A percentile compares a stretch with the other conserved stretches of the same genome.
Evolutionary conservation across 2,113 vertebrate species (phyloP).

Genomic region (Coregonus clupeaformis): DNA sequence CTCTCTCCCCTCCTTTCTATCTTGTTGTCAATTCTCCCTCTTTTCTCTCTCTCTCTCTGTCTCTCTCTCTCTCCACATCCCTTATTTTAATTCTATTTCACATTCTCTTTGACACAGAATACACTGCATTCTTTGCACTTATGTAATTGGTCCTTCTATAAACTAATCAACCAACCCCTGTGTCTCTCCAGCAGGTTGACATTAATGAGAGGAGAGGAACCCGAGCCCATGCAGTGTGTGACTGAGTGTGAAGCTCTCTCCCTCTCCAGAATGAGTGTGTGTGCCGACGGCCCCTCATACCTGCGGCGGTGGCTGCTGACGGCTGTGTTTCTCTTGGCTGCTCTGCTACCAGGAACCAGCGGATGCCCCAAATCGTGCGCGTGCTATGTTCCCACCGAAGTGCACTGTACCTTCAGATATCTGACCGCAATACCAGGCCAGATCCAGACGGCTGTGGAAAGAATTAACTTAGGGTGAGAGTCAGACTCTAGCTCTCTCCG

Average conservation of each 20-base stretch:
- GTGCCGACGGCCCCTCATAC: conserved; percentile 16
- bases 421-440: conserved; percentile 76
- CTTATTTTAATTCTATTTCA: neutral
- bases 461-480: conserved; percentile 92
- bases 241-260: conserved; percentile 8
- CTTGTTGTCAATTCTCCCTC: no score
- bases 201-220: conserved; percentile 32
- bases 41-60: neutral
- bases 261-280: conserved; percentile 69
- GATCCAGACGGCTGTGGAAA: conserved; percentile 77
- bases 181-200: conserved; percentile 29
- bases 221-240: neutral
- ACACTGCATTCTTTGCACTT: no score
- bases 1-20: no score
- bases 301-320: conserved; percentile 59
- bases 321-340: conserved; percentile 67
- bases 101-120: neutral
- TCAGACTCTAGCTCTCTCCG: neutral
- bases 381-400: conserved; percentile 81
- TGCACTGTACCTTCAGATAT: conserved; percentile 94
- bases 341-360: conserved; percentile 22
- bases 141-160: no score
- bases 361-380: conserved; percentile 84
- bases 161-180: neutral
- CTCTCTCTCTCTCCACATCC: neutral